Conservation (phyloP, 2,888 invertebrate genomes). For the Ceraclea dissimilis region DNA sequence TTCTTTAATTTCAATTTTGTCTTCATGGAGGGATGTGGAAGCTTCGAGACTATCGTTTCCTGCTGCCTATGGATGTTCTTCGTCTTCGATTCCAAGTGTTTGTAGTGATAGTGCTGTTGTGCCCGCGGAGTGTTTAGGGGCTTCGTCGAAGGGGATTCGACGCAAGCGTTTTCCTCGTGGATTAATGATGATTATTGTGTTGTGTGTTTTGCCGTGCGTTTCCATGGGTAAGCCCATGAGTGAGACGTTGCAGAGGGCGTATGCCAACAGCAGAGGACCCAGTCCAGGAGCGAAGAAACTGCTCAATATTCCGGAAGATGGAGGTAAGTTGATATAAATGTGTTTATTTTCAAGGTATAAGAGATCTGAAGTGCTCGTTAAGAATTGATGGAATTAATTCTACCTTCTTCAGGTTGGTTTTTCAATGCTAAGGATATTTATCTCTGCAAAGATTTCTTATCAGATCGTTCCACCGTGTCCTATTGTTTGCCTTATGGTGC, state of each 20-base stretch:
- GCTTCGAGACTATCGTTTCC: neutral
- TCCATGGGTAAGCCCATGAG: constrained; percentile 41
- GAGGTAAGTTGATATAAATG: constrained; percentile 42
- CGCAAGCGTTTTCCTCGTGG: neutral
- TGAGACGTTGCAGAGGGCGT: constrained; percentile 47
- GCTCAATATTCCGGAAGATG: constrained; percentile 48
- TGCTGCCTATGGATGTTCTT: neutral
- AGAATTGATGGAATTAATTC: too few relatives aligned
- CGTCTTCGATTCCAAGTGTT: neutral
- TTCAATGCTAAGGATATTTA: too few relatives aligned
- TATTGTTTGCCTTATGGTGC: too few relatives aligned
- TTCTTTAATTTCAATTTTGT: too few relatives aligned
- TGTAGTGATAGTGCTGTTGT: neutral
- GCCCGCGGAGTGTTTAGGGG: constrained; percentile 4
- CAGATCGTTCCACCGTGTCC: too few relatives aligned
- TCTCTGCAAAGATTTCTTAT: too few relatives aligned
- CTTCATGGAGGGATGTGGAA: neutral
- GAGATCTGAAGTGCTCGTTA: too few relatives aligned
- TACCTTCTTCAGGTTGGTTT: too few relatives aligned
- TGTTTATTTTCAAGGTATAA: too few relatives aligned
- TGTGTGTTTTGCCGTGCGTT: constrained; percentile 13
- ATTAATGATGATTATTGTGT: constrained; percentile 7
- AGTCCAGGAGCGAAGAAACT: constrained; percentile 49
- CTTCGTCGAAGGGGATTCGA: neutral
- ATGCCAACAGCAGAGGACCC: constrained; percentile 46